Evolutionary conservation across 2,797 vertebrate species (phyloP), one percentile per base, ranked within the genome.

Genomic region (Chelon auratus): DNA sequence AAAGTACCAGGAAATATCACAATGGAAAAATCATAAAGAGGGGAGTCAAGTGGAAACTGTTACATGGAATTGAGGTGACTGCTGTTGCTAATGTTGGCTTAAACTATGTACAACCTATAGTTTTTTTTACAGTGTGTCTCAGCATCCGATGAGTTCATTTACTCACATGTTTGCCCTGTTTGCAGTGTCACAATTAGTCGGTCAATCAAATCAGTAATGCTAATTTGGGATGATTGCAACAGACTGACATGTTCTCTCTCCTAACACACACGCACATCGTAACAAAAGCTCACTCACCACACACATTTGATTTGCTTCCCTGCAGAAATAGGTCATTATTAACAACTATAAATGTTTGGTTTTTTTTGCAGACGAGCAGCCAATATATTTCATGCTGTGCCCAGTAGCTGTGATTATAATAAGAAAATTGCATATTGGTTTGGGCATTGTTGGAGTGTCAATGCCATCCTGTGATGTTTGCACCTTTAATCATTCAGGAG

Each of bases 341-440:
- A 42, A 6, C 18, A 18, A 50, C 72, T 62, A 62, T 63, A 30
- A 52, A 39, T 56, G 30, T n/a, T n/a, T n/a, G 39, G 22, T 30
- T 30, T 9, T n/a, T 47, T 12, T 42, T 62, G 15, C 33, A 68
- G 26, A 69, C 67, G 54, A 59, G 22, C 4, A 24, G 36, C 15
- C 9, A 51, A 43, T 22, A 55, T 12, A 54, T 43, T 15, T 47
- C 65, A 51, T 2, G 37, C 77, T 62, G 63, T 71, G 50, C 58
- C 68, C 51, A 24, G 42, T 72, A n/a, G 50, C 55, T 73, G 63
- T 42, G 26, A 37, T 66, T 48, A 37, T 74, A 77, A 65, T 24
- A 71, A 57, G 20, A 76, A 59, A 64, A 87, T 83, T 50, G 62
- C 56, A 51, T 70, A 45, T 62, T 10, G 40, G 57, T 78, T 47